A percentile compares a stretch with the other conserved stretches of the same genome.
phyloP scores from a whole-genome alignment of 2,888 invertebrate genomes.

The Drosophila paramelanica region DNA sequence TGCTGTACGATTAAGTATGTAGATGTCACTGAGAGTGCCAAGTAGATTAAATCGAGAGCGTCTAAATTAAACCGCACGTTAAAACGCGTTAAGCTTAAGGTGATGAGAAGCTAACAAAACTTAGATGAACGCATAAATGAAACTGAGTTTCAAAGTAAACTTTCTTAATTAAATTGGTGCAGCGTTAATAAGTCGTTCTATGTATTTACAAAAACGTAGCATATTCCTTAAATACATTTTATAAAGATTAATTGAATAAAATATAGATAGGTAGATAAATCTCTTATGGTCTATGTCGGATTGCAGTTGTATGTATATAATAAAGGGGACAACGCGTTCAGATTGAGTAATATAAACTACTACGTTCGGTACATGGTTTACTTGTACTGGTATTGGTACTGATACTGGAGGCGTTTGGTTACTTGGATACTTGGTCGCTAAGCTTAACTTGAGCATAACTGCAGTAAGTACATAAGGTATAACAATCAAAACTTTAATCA shows the following conservation, averaged over 20 bases:
- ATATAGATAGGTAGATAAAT: constrained; percentile 31
- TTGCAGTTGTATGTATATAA: constrained; percentile 28
- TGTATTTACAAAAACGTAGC: constrained; percentile 75
- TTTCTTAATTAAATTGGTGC: constrained; percentile 62
- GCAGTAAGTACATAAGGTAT: constrained; percentile 59
- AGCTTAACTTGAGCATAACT: constrained; percentile 56
- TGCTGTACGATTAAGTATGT: constrained; percentile 48
- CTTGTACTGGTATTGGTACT: constrained; percentile 27
- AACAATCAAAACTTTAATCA: constrained; percentile 65
- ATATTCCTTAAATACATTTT: constrained; percentile 50
- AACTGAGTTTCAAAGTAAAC: constrained; percentile 63
- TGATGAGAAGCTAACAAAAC: constrained; percentile 64
- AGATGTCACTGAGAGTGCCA: constrained; percentile 49
- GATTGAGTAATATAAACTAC: constrained; percentile 26
- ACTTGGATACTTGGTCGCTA: constrained; percentile 48
- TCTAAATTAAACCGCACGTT: constrained; percentile 44
- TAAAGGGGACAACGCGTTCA: constrained; percentile 37
- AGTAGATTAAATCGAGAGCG: constrained; percentile 36
- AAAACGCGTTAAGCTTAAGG: constrained; percentile 64
- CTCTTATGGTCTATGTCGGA: constrained; percentile 30
- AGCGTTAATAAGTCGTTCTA: constrained; percentile 71
- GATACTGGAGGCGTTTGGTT: constrained; percentile 39
- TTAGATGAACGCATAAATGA: constrained; percentile 56
- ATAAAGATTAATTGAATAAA: constrained; percentile 30
- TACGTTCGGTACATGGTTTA: constrained; percentile 30